phyloP scores from a whole-genome alignment of 2,888 invertebrate species.

The Odontomyia ornata region DNA sequence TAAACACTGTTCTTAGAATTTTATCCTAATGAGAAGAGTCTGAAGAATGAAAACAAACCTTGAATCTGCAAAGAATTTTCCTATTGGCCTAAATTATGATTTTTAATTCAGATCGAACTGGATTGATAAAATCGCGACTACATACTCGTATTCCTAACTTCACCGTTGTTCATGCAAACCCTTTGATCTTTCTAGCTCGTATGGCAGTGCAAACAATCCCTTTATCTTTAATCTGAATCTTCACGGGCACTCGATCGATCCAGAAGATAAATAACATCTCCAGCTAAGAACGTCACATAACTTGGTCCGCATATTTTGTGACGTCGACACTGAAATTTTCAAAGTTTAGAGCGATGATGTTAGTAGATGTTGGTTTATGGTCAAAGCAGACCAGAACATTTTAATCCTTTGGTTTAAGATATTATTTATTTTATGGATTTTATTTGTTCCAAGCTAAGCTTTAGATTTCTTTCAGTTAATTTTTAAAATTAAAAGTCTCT shows the following conservation, averaged over 20 bases:
- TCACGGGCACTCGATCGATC: conserved; percentile 26
- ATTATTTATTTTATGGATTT: no score
- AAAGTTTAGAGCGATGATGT: conserved; percentile 24
- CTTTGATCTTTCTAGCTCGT: not conserved
- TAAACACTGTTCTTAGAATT: no score
- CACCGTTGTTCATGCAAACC: not conserved
- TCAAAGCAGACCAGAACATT: not conserved
- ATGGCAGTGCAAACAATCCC: conserved; percentile 21
- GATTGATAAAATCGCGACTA: not conserved
- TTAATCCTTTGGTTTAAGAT: no score
- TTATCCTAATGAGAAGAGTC: no score
- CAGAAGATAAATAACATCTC: conserved; percentile 38
- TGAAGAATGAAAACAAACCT: no score
- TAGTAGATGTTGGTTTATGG: not conserved
- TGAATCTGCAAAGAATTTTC: not conserved
- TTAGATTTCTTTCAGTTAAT: no score
- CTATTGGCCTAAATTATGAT: not conserved
- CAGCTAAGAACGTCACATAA: conserved; percentile 39
- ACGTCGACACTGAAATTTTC: conserved; percentile 38
- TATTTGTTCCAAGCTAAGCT: no score
- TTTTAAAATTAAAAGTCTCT: no score
- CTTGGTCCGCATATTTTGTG: conserved; percentile 39
- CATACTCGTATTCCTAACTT: not conserved
- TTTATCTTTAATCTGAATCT: conserved; percentile 35
- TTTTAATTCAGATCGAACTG: not conserved